Conservation (phyloP, 2,888 invertebrate genomes). For the Ashinkailepas kermadecensis region DNA sequence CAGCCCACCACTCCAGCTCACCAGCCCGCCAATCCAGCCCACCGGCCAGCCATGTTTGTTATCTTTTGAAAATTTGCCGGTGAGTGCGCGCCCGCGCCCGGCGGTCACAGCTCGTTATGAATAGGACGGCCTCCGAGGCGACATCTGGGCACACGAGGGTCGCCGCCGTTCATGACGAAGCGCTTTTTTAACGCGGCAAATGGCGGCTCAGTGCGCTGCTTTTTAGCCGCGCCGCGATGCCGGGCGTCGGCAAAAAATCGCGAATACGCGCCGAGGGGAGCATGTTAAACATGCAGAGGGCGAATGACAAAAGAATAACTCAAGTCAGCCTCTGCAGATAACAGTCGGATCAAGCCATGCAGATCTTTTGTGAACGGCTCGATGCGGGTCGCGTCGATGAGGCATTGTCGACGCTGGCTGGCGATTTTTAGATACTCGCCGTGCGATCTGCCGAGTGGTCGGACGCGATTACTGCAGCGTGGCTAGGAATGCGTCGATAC, state of each 20-base stretch:
- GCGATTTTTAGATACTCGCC: not conserved
- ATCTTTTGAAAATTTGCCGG: slow-evolving; percentile 14
- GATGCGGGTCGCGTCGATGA: not conserved
- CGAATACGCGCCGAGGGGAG: not conserved
- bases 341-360: not conserved
- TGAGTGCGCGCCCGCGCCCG: not conserved
- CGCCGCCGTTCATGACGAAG: not conserved
- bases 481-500: not conserved
- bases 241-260: not conserved
- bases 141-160: not conserved
- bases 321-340: not conserved
- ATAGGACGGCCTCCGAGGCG: not conserved
- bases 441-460: not conserved
- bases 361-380: not conserved
- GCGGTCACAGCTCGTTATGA: not conserved
- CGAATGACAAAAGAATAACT: slow-evolving; percentile 15
- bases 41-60: slow-evolving; percentile 13
- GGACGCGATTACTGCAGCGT: not conserved
- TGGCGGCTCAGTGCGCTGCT: slow-evolving; percentile 1
- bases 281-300: slow-evolving; percentile 13
- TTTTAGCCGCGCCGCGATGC: not conserved
- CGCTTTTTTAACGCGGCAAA: not conserved
- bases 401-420: not conserved
- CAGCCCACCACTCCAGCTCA: too few species aligned
- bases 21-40: too few species aligned